phyloP scores from a whole-genome alignment of 2,888 invertebrate species.

The Heliconius aoede region DNA sequence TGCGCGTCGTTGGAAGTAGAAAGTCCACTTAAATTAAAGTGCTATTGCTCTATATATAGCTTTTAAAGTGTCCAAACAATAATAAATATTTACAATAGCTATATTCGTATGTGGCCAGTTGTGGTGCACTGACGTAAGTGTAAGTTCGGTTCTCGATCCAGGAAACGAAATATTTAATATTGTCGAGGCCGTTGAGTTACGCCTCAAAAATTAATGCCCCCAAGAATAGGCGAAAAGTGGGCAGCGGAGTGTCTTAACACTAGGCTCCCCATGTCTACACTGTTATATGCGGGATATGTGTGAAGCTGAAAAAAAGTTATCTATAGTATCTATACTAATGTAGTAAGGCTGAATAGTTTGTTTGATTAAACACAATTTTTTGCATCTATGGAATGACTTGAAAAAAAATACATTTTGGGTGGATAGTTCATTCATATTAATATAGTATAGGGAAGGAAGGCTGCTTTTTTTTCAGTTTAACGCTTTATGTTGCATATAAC shows the following conservation, averaged over 20 bases:
- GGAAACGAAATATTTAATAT: background rate
- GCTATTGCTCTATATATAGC: constrained; percentile 4
- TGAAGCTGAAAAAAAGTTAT: background rate
- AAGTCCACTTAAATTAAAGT: constrained; percentile 18
- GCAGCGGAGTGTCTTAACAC: background rate
- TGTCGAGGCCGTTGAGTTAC: background rate
- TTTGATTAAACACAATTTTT: no score
- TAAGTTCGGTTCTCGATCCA: background rate
- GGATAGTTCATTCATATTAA: no score
- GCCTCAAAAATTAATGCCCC: background rate
- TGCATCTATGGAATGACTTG: no score
- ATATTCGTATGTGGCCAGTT: no score
- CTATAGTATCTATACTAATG: no score
- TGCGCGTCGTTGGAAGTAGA: constrained; percentile 7
- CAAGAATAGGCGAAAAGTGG: background rate
- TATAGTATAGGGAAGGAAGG: no score
- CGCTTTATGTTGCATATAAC: no score
- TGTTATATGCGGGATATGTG: background rate
- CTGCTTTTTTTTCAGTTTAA: no score
- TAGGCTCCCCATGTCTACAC: background rate
- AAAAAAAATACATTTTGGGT: no score
- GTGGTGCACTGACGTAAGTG: background rate
- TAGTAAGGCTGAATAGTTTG: no score
- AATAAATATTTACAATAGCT: background rate
- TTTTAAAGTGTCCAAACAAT: background rate